Conservation (phyloP, 2,888 invertebrate genomes). For the Mesoligia furuncula region DNA sequence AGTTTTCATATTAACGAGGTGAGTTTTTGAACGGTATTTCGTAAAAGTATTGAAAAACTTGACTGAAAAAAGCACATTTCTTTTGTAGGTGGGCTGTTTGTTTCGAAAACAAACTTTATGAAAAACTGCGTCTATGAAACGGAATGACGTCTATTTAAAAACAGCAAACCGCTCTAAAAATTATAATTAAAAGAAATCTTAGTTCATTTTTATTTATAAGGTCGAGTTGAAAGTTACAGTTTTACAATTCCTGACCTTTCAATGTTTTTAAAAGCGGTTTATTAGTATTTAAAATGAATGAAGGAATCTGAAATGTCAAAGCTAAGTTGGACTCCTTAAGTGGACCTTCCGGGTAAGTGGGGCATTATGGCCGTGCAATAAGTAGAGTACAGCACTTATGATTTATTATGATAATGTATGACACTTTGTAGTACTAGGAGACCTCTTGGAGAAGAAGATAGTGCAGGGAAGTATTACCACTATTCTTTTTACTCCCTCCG, state of each 20-base stretch:
- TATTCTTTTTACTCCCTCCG: neutral
- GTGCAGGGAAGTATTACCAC: neutral
- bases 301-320: constrained; percentile 33
- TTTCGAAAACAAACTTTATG: neutral
- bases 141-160: neutral
- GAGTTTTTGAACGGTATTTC: constrained; percentile 50
- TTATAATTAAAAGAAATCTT: neutral
- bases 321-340: neutral
- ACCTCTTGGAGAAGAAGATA: neutral
- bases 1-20: constrained; percentile 57
- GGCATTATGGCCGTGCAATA: neutral
- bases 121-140: neutral
- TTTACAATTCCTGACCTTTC: neutral
- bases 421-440: neutral
- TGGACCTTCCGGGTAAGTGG: constrained; percentile 25
- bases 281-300: constrained; percentile 10
- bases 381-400: neutral
- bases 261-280: neutral
- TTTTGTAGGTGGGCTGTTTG: neutral
- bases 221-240: neutral
- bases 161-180: neutral
- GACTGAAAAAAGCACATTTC: neutral
- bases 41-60: constrained; percentile 17
- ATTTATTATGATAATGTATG: constrained; percentile 21
- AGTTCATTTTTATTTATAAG: neutral